phyloP scores from a whole-genome alignment of 2,113 vertebrate species.

The Helogale parvula region DNA sequence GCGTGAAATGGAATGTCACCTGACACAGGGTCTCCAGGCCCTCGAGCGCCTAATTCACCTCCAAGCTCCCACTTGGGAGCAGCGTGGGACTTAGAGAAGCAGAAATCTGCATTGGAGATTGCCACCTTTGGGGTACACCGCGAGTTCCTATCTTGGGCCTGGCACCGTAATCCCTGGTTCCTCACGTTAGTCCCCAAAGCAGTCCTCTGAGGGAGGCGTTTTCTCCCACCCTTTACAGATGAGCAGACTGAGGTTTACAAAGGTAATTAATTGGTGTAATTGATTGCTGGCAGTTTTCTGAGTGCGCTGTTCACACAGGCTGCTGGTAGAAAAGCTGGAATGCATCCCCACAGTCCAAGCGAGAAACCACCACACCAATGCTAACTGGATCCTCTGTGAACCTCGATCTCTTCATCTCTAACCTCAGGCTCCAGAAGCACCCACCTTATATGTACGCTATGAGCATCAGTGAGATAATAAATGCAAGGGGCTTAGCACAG shows the following conservation, averaged over 20 bases:
- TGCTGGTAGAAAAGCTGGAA: not conserved
- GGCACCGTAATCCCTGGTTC: not conserved
- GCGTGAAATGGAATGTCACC: not conserved
- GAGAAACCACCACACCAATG: not conserved
- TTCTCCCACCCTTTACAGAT: not conserved
- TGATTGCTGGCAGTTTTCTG: not conserved
- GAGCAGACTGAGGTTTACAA: not conserved
- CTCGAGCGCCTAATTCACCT: not conserved
- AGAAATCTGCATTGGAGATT: not conserved
- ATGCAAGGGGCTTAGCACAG: not conserved
- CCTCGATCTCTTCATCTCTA: not conserved
- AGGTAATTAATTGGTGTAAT: not conserved
- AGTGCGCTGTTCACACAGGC: not conserved
- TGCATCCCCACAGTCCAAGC: not conserved
- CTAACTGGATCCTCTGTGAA: not conserved
- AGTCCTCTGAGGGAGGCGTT: not conserved
- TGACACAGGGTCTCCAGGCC: not conserved
- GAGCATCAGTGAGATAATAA: not conserved
- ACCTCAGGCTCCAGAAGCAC: not conserved
- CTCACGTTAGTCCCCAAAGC: not conserved
- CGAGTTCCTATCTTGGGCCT: not conserved
- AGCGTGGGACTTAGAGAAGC: not conserved
- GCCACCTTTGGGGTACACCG: not conserved
- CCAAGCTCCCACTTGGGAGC: not conserved
- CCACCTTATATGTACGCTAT: too few relatives aligned